Evolutionary conservation across 1,140 invertebrate species (phyloP).

Genomic region (Dreissena polymorpha): DNA sequence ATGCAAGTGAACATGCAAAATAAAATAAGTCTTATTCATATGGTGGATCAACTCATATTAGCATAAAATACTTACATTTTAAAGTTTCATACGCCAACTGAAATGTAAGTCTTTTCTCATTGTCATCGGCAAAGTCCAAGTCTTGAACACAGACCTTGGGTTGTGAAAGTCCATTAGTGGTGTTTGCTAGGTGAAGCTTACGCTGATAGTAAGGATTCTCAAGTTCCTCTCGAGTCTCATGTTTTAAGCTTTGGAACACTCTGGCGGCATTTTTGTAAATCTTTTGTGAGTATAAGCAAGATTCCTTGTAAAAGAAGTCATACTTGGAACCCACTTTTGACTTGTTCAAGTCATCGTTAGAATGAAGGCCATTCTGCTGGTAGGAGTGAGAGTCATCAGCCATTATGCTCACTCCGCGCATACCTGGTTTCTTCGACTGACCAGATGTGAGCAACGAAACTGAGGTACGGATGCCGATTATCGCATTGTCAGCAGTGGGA

Average conservation of each 20-base stretch:
- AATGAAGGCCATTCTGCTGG: constrained; percentile 37
- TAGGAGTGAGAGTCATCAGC: constrained; percentile 25
- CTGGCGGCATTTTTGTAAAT: constrained; percentile 62
- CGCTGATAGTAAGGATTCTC: constrained; percentile 30
- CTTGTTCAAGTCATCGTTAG: constrained; percentile 5
- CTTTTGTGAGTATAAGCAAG: constrained; percentile 66
- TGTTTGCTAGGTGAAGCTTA: constrained; percentile 1
- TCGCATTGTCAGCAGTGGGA: constrained; percentile 46
- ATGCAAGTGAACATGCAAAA: too few relatives aligned
- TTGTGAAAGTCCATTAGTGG: not conserved
- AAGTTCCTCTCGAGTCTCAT: constrained; percentile 38
- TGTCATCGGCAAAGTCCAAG: constrained; percentile 66
- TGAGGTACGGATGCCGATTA: constrained; percentile 38
- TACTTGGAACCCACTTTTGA: constrained; percentile 30
- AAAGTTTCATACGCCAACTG: constrained; percentile 71
- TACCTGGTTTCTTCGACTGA: constrained; percentile 10
- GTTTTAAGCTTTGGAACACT: constrained; percentile 61
- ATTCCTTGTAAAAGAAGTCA: constrained; percentile 68
- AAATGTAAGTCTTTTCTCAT: constrained; percentile 69
- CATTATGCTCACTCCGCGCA: constrained; percentile 30
- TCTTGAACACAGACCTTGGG: constrained; percentile 46
- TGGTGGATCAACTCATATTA: too few relatives aligned
- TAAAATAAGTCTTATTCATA: too few relatives aligned
- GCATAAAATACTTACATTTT: constrained; percentile 70
- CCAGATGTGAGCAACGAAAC: constrained; percentile 34